Conservation (phyloP, 2,888 invertebrate genomes). For the Hyppa rectilinea region DNA sequence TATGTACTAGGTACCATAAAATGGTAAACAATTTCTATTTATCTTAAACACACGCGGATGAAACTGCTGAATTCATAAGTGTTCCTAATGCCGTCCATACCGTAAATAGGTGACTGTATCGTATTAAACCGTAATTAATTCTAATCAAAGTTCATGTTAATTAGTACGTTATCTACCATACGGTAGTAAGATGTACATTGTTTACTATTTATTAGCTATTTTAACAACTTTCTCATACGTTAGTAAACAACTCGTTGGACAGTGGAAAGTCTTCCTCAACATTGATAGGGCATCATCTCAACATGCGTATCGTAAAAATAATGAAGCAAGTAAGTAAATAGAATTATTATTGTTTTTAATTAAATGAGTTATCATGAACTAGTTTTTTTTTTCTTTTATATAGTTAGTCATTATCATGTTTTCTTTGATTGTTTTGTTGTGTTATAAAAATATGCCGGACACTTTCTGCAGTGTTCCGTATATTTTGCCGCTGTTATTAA, state of each 20-base stretch:
- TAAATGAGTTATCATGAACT: slow-evolving; percentile 1
- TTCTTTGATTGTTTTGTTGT: not conserved
- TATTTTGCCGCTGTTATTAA: not conserved
- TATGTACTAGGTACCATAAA: slow-evolving; percentile 13
- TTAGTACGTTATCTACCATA: slow-evolving; percentile 49
- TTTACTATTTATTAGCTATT: slow-evolving; percentile 55
- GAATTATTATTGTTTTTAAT: slow-evolving; percentile 1
- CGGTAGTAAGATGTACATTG: slow-evolving; percentile 44
- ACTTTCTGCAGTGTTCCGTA: too few relatives aligned
- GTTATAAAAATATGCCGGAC: not conserved
- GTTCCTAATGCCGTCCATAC: slow-evolving; percentile 20
- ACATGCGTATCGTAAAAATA: slow-evolving; percentile 10
- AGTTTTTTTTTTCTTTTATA: slow-evolving; percentile 12
- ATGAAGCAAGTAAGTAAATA: slow-evolving; percentile 11
- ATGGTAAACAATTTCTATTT: slow-evolving; percentile 44
- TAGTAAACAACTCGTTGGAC: slow-evolving; percentile 36
- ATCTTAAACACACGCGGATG: slow-evolving; percentile 12
- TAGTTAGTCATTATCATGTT: slow-evolving; percentile 3
- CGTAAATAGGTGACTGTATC: slow-evolving; percentile 41
- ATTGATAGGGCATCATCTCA: not conserved
- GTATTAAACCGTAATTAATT: slow-evolving; percentile 43
- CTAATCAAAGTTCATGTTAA: slow-evolving; percentile 50
- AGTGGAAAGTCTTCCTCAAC: slow-evolving; percentile 40
- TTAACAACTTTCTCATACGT: slow-evolving; percentile 47
- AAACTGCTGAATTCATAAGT: slow-evolving; percentile 11